A percentile compares a stretch with the other conserved stretches of the same genome.
phyloP scores from a whole-genome alignment of 2,797 vertebrate species.

The Premnoplex brunnescens region DNA sequence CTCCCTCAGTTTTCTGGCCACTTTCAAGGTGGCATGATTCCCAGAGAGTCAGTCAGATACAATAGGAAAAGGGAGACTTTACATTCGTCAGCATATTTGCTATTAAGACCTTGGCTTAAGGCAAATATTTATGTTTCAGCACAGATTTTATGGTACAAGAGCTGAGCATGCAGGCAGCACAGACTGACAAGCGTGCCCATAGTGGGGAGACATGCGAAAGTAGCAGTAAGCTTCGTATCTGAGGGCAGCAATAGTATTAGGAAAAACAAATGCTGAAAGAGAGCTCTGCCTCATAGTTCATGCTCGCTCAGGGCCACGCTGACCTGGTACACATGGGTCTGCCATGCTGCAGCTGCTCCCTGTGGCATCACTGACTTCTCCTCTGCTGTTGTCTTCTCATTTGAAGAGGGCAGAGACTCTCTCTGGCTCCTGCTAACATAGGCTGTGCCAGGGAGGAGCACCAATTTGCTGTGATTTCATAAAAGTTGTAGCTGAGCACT shows the following conservation, averaged over 20 bases:
- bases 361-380: not conserved
- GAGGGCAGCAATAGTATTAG: not conserved
- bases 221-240: not conserved
- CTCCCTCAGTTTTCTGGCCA: not conserved
- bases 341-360: not conserved
- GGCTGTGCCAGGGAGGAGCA: not conserved
- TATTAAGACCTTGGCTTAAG: not conserved
- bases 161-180: not conserved
- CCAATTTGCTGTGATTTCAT: not conserved
- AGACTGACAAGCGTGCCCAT: not conserved
- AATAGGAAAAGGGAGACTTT: not conserved
- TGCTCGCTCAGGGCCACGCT: fast-evolving
- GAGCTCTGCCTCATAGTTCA: fast-evolving
- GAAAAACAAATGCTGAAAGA: not conserved
- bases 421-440: not conserved
- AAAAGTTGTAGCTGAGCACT: not conserved
- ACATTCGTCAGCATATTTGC: not conserved
- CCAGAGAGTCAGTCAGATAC: not conserved
- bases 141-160: not conserved
- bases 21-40: not conserved
- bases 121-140: not conserved
- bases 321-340: not conserved
- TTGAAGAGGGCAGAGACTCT: not conserved
- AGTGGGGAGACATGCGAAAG: not conserved
- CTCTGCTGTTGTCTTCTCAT: not conserved